Base-by-base conservation (phyloP, 92 coral and sea anemone species). In the Epizoanthus fatuus region DNA sequence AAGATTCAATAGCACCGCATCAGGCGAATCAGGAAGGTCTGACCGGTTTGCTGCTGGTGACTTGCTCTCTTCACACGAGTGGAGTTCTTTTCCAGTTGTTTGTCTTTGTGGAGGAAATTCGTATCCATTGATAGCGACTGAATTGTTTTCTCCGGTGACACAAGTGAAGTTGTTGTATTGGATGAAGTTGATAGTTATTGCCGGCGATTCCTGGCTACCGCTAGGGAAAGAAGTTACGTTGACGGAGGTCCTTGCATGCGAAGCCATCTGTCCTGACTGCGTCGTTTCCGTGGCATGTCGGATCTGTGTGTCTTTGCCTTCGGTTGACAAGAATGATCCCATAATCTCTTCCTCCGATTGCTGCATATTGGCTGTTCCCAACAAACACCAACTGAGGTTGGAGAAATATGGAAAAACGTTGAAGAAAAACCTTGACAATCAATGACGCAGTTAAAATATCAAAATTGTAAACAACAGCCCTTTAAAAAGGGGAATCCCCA, bases 401-500 rank as follows among this genome's bases (percentile, higher is more conserved):
- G 53, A 49, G 13, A 49, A 8, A 49, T 49, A 12, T 2, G 69
- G 69, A 37, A 63, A 63, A 37, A 29, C 69, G 69, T 49, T 8
- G 38, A 29, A 13, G 40, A 63, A 63, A 29, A 37, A 22, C 39
- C 5, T 63, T 9, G 8, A 14, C 8, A 2, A 14, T 39, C 53
- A 37, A 37, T 69, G 74, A 39, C 74, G 74, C 74, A 69, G 51
- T 69, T 39, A 8, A 40, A 40, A 69, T 69, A 32, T 9, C 12
- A 7, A 68, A 39, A 1, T 39, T 69, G 2, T 2, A 67, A 15
- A 37, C 19, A 40, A 10, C 3, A 49, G 13, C 3, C 74, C 32
- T 69, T 69, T 69, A 69, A 69, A 69, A 14, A 19, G 74, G 74
- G 74, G 74, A 69, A 4, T 69, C 74, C 74, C 74, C 74, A 29